phyloP scores from a whole-genome alignment of 2,888 invertebrate species.

The Pammene fasciana region DNA sequence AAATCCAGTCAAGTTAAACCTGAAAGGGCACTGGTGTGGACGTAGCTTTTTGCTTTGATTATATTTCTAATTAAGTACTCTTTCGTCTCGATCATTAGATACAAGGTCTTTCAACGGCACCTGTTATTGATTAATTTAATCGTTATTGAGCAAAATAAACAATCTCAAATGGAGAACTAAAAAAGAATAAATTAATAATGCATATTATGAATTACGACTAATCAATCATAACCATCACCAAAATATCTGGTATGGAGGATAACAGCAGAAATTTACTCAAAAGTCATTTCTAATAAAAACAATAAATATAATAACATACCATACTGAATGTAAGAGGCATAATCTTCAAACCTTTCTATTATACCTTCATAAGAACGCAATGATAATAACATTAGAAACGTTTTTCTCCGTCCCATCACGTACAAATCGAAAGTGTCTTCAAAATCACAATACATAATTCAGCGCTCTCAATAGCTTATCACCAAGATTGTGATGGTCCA shows the following conservation, averaged over 20 bases:
- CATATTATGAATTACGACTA: too few relatives aligned
- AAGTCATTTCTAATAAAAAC: too few relatives aligned
- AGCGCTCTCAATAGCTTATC: constrained; percentile 34
- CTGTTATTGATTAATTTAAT: too few relatives aligned
- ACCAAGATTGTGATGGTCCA: constrained; percentile 27
- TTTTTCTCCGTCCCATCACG: constrained; percentile 14
- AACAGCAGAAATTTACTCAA: too few relatives aligned
- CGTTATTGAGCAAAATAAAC: not conserved
- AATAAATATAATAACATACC: too few relatives aligned
- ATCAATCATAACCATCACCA: too few relatives aligned
- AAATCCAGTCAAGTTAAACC: too few relatives aligned
- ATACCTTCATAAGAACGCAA: not conserved
- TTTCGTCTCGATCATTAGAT: constrained; percentile 12
- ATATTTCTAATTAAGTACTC: not conserved
- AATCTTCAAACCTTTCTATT: too few relatives aligned
- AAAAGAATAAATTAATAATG: too few relatives aligned
- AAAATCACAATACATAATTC: constrained; percentile 32
- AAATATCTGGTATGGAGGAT: too few relatives aligned
- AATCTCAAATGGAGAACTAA: not conserved
- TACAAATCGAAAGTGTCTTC: constrained; percentile 33
- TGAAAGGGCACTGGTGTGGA: not conserved
- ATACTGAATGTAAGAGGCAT: too few relatives aligned
- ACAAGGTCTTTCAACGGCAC: not conserved
- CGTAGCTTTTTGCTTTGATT: not conserved
- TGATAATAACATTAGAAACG: not conserved